Conservation (phyloP, 2,113 vertebrate genomes). For the Plecotus auritus region DNA sequence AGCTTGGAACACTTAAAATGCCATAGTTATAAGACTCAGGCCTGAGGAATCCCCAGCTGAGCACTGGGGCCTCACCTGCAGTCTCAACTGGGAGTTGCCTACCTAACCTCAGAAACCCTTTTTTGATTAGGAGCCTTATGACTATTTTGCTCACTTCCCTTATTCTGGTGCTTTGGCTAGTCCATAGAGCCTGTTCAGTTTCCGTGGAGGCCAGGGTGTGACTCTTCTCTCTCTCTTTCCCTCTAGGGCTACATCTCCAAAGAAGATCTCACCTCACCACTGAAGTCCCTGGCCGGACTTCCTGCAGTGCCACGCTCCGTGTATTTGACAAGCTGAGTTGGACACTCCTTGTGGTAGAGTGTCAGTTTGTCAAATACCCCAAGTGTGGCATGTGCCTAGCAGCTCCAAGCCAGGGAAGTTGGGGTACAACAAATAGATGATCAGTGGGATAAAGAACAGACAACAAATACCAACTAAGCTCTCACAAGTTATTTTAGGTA, state of each 20-base stretch:
- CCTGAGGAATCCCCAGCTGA: background rate
- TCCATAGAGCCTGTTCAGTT: background rate
- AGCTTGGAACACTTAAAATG: background rate
- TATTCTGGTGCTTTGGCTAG: background rate
- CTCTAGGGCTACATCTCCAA: slow-evolving; percentile 35
- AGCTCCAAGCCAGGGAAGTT: background rate
- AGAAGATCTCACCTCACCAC: background rate
- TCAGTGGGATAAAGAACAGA: background rate
- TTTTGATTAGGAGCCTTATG: background rate
- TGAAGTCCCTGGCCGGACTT: background rate
- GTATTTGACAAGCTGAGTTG: slow-evolving; percentile 99
- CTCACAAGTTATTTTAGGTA: background rate
- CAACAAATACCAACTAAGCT: background rate
- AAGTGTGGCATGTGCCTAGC: slow-evolving; percentile 91
- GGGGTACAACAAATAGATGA: background rate
- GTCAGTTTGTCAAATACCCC: slow-evolving; percentile 99
- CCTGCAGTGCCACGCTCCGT: slow-evolving; percentile 89
- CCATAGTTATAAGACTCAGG: background rate
- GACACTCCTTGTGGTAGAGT: slow-evolving; percentile 93
- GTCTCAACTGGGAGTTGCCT: background rate
- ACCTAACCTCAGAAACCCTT: background rate
- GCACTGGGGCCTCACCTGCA: background rate
- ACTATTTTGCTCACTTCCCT: background rate
- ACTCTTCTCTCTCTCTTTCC: slow-evolving; percentile 7
- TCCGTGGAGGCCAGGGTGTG: background rate